Evolutionary conservation across 2,797 vertebrate genomes (phyloP).

Genomic region (Monodelphis domestica): DNA sequence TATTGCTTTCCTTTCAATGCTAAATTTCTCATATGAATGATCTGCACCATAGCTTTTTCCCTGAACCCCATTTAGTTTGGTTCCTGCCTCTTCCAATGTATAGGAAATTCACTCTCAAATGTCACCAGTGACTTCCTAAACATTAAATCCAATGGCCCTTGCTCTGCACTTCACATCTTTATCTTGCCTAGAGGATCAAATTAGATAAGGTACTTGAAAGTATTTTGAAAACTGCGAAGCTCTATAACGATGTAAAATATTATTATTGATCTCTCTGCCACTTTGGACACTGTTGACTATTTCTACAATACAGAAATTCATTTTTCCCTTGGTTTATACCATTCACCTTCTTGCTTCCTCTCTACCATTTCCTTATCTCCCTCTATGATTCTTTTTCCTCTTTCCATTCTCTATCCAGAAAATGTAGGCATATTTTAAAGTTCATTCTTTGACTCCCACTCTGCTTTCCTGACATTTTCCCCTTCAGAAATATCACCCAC

Average conservation of each 20-base stretch:
- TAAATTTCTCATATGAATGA: neutral
- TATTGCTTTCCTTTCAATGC: neutral
- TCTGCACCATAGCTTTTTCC: neutral
- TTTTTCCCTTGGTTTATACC: neutral
- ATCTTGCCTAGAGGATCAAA: neutral
- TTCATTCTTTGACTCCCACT: neutral
- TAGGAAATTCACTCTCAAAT: neutral
- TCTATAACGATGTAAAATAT: neutral
- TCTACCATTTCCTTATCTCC: neutral
- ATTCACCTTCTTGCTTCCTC: conserved; percentile 12
- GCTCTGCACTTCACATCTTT: neutral
- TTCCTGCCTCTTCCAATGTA: neutral
- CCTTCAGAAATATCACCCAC: conserved; percentile 14
- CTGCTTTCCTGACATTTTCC: neutral
- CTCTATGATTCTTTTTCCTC: neutral
- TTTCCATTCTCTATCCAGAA: neutral
- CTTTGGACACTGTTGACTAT: neutral
- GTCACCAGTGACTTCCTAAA: neutral
- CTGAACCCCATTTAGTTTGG: neutral
- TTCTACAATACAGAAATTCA: conserved; percentile 25
- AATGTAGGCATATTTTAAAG: neutral
- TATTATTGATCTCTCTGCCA: neutral
- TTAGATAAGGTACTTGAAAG: neutral
- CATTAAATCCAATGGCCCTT: neutral
- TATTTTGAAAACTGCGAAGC: neutral